Conservation (phyloP, 2,888 invertebrate species). For the Tridacna gigas region DNA sequence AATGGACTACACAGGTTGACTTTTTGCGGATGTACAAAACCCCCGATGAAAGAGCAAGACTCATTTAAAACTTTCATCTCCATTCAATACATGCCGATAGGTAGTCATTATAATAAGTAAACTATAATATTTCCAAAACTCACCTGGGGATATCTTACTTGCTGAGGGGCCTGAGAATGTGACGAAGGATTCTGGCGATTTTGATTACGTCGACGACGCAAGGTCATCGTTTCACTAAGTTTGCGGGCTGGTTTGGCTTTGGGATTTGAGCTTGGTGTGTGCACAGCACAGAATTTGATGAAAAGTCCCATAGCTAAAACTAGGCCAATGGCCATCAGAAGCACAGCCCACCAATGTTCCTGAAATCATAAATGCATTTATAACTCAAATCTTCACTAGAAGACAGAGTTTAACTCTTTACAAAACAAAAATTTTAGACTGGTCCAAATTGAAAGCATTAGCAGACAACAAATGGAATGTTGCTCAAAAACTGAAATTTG, state of each 20-base stretch:
- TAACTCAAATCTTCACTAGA: neutral
- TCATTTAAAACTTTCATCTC: neutral
- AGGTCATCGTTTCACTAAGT: slow-evolving; percentile 88
- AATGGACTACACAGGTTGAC: no score
- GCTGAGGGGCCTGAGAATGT: slow-evolving; percentile 36
- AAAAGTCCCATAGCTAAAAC: slow-evolving; percentile 98
- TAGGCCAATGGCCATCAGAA: slow-evolving; percentile 95
- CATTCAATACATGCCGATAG: neutral
- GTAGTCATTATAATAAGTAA: neutral
- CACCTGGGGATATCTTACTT: slow-evolving; percentile 62
- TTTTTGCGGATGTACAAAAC: no score
- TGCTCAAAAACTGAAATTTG: no score
- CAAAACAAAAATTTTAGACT: no score
- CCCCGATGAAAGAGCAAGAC: neutral
- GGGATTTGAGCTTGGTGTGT: slow-evolving; percentile 99
- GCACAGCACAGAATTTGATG: slow-evolving; percentile 99
- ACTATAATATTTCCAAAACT: neutral
- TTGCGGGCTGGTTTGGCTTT: slow-evolving; percentile 97
- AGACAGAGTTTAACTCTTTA: neutral
- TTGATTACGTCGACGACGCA: slow-evolving; percentile 66
- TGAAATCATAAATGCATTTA: slow-evolving; percentile 49
- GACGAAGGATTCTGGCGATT: slow-evolving; percentile 48
- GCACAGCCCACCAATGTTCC: slow-evolving; percentile 88
- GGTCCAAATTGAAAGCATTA: no score
- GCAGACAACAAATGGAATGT: no score